Base-by-base conservation (phyloP, 2,888 invertebrate genomes). In the Lochmaea crataegi region DNA sequence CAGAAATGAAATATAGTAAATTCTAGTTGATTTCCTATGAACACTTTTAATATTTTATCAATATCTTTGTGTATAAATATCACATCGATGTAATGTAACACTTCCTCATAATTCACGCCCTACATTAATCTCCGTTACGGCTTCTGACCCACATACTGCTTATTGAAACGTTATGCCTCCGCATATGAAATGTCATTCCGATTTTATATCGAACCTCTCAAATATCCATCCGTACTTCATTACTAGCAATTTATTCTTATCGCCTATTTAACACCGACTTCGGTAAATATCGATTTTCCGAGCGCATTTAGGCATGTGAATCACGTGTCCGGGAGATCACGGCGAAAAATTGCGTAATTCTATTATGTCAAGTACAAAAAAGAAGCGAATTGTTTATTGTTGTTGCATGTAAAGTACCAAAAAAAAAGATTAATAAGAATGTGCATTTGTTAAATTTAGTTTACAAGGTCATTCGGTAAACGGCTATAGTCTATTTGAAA, bases 221-320 rank as follows among this genome's bases (percentile, higher is more conserved):
- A 53, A 53, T 53, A 53, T n/a, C n/a, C 53, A 18, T 53, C 18
- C 32, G 7, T 32, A 32, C 32, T 32, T 32, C 32, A 32, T 32
- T 32, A 32, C 32, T 32, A 7, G 5, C 7, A 7, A 18, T 6
- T 16, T 53, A 16, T 53, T 18, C 7, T 53, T 14, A 53, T 18
- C 53, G 7, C 1, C n/a, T 12, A 16, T 9, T 53, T 16, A 53
- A 16, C n/a, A 53, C 53, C 10, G 53, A 18, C 51, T 14, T 32
- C 18, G 16, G n/a, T 22, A 66, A 68, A 38, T 53, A 12, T 57
- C 18, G 42, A 72, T 73, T 51, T 65, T 71, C 69, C 73, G 67
- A n/a, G 14, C 53, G 9, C 18, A 3, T 53, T 18, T 18, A 53
- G 16, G 18, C 53, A 45, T 6, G 53, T 53, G 53, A 53, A n/a